Conservation (phyloP, 2,113 vertebrate species). For the Halcyon senegalensis region DNA sequence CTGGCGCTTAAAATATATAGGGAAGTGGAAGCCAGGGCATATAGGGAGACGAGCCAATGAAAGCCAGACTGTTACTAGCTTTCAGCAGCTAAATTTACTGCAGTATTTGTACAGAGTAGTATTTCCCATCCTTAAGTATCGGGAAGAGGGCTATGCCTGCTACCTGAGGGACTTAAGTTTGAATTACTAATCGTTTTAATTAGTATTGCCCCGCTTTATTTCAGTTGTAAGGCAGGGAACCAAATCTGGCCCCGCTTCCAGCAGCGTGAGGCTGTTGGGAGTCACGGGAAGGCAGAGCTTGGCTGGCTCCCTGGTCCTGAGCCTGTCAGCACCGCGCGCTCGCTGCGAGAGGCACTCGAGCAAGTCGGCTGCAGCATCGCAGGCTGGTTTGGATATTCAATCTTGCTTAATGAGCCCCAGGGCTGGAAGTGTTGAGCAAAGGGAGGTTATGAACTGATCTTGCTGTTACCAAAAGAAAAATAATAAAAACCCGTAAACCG, state of each 20-base stretch:
- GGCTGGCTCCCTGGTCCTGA: neutral
- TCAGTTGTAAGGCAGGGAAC: accelerated
- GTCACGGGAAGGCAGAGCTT: neutral
- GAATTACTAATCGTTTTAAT: neutral
- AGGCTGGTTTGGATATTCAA: neutral
- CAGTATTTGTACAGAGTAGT: neutral
- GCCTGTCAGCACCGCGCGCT: neutral
- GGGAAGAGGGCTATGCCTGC: neutral
- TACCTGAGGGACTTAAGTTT: neutral
- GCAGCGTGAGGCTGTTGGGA: accelerated
- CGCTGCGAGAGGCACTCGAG: no score
- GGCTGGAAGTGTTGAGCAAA: neutral
- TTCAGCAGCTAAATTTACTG: constrained; percentile 9
- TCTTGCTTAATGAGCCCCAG: neutral
- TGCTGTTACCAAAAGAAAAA: neutral
- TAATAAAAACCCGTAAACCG: no score
- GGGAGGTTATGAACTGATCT: neutral
- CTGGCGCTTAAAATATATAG: constrained; percentile 13
- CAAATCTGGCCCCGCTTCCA: neutral
- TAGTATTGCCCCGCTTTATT: neutral
- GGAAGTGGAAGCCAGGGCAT: constrained; percentile 24
- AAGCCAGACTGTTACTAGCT: constrained; percentile 9
- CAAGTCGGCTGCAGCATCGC: accelerated
- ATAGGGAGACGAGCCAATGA: constrained; percentile 20
- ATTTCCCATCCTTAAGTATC: neutral